Base-by-base conservation (phyloP, 2,888 invertebrate genomes). In the Brenthis ino region DNA sequence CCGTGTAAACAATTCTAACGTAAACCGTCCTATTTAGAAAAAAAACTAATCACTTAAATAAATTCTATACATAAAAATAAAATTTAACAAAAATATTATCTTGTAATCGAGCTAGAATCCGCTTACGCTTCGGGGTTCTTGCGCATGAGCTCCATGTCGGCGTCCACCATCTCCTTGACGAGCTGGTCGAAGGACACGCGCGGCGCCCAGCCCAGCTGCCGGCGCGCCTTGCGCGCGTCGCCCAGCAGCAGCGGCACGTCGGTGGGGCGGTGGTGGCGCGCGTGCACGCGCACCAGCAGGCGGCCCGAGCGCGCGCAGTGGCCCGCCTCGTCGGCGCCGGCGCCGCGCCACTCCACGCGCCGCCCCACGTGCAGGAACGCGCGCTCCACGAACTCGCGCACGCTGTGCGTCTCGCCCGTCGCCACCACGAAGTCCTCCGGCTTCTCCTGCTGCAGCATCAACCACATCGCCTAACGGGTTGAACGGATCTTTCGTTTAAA, bases 401-500 rank as follows among this genome's bases (percentile, higher is more conserved):
- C 99, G 85, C 98, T 99, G 89, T 98, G 98, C 14, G 96, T 95
- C 85, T 98, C 97, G 0, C 99, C 99, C 0, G 99, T 99, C 6
- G 99, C 98, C 77, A 99, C 98, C 6, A 99, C 99, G 93, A 96
- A 99, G 91, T 99, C 99, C 64, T 99, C 97, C 0, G 99, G 97
- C 50, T 92, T 87, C 0, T 98, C 95, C 82, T 97, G 96, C 85
- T 99, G 99, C 16, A 99, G 94, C 98, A 99, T 99, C 85, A 98
- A 91, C 99, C 99, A 99, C 99, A 99, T 99, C 0, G 99, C 99
- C 96, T 98, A 83, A 0, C 66, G 65, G 16, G 20, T 3, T 28
- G 5, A 24, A 16, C 14, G 6, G 6, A 47, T 12, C 20, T 50
- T 43, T 6, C 13, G 13, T 1, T 48, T 60, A 33, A n/a, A n/a